Percentiles rank a stretch among this genome's conserved stretches.
Conservation (phyloP, 1,140 invertebrate species). For the Hypsibius dujardini region DNA sequence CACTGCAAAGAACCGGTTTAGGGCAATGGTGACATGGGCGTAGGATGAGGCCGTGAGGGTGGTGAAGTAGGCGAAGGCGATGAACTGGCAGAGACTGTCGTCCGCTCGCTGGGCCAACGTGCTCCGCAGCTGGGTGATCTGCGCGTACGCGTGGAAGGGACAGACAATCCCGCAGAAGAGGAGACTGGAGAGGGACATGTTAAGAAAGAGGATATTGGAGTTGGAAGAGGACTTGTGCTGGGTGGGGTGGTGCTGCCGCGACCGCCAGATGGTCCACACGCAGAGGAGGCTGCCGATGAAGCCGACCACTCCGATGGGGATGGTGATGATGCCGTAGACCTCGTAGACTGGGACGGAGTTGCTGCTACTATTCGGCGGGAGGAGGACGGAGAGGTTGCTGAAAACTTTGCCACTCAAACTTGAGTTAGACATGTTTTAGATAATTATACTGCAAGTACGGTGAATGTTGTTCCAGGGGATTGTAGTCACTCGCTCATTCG, state of each 20-base stretch:
- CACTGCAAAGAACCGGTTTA: not conserved
- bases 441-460: no score
- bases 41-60: not conserved
- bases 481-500: no score
- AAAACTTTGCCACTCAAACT: no score
- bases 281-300: not conserved
- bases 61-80: not conserved
- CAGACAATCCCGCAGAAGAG: constrained; percentile 5
- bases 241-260: not conserved
- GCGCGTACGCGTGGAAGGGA: not conserved
- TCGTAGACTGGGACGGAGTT: no score
- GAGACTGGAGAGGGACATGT: not conserved
- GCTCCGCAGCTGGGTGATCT: not conserved
- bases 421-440: no score
- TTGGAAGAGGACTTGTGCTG: no score
- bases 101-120: not conserved
- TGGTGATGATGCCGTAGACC: constrained; percentile 1
- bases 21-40: not conserved
- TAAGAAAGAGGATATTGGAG: not conserved
- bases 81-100: not conserved
- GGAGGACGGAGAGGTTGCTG: no score
- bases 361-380: no score
- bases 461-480: no score
- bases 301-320: not conserved
- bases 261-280: not conserved